Conservation (phyloP, 1,140 invertebrate genomes). For the Ceratitis capitata region DNA sequence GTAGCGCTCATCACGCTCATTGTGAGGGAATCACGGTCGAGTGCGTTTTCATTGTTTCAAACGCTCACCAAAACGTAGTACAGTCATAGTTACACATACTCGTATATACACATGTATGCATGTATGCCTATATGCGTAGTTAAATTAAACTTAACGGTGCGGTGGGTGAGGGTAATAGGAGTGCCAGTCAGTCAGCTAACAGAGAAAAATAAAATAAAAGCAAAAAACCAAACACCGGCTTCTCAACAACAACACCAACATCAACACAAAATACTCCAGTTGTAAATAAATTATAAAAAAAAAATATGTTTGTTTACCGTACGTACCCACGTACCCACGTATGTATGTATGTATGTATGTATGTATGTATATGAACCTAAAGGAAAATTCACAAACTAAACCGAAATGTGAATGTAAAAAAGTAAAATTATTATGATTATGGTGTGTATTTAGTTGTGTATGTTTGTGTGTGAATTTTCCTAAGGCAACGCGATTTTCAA, state of each 20-base stretch:
- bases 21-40: slow-evolving; percentile 43
- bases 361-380: not conserved
- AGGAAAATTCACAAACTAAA: not conserved
- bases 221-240: not conserved
- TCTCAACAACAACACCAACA: not conserved
- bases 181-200: not conserved
- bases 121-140: not conserved
- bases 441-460: too few species aligned
- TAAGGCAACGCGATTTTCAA: too few species aligned
- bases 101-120: not conserved
- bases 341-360: too few species aligned
- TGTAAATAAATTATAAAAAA: not conserved
- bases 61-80: not conserved
- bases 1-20: slow-evolving; percentile 6
- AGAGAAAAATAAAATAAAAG: too few species aligned
- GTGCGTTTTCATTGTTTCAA: slow-evolving; percentile 41
- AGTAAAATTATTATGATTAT: not conserved
- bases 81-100: not conserved
- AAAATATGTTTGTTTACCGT: too few species aligned
- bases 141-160: not conserved
- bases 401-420: slow-evolving; percentile 9
- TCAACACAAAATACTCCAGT: not conserved
- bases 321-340: too few species aligned
- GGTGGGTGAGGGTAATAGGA: not conserved
- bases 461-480: too few species aligned